Base-by-base conservation (phyloP, 2,888 invertebrate species). In the Amaurobius ferox region DNA sequence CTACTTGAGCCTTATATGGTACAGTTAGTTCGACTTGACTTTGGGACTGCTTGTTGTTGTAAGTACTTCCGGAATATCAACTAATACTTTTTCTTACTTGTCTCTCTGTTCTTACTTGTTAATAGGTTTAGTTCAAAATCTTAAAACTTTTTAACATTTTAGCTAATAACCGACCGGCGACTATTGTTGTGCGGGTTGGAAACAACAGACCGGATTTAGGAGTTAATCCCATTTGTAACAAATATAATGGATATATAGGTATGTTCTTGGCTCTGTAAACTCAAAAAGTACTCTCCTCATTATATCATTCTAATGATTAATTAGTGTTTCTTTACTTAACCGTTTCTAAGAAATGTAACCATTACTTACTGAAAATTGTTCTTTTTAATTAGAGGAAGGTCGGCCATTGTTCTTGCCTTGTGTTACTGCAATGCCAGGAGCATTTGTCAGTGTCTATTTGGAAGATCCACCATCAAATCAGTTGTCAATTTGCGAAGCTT, bases 1-100 rank as follows among this genome's bases (percentile, higher is more conserved):
- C 93, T 97, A 0, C 93, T 97, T 87, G 97, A 97, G 91, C 97
- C 97, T 0, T 97, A 97, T 91, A 97, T 97, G 96, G 97, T 97
- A 87, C 97, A 97, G 91, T 93, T 97, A 85, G 97, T 97, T 30
- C 93, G 97, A 64, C 92, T 97, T 85, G 97, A 97, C 93, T 97
- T 97, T 90, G 97, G 97, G 87, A 96, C 96, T 91, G 94, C 96
- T 28, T 97, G 97, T 90, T 97, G 97, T 91, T 86, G 96, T 88
- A 79, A 87, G 88, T 79, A 39, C 11, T 32, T 40, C 29, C 23
- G 13, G 9, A 44, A 16, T 44, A 44, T 9, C 35, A 35, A 64
- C 29, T 29, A 30, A 30, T 66, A 30, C 29, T 66, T 5, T 66
- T 29, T 66, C 66, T 16, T 29, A 19, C 66, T n/a, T n/a, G n/a